phyloP scores from a whole-genome alignment of 2,797 vertebrate species.

The Oreonectes daqikongensis region DNA sequence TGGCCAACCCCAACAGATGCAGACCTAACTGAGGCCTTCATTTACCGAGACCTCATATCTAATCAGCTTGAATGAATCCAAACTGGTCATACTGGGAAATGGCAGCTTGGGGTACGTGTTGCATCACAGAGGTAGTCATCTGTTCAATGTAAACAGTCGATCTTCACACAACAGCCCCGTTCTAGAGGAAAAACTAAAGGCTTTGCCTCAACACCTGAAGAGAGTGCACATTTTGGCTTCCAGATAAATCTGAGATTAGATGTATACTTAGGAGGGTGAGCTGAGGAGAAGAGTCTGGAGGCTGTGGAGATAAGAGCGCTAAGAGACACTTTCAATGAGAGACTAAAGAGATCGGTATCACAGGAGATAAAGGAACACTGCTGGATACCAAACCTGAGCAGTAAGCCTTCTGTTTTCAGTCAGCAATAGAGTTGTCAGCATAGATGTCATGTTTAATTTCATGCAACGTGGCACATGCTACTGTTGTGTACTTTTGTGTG shows the following conservation, averaged over 20 bases:
- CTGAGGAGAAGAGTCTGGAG: conserved; percentile 44
- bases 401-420: conserved; percentile 17
- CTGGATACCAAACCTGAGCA: conserved; percentile 12
- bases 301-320: conserved; percentile 45
- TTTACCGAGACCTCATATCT: conserved; percentile 28
- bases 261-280: conserved; percentile 46
- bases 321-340: conserved; percentile 47
- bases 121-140: neutral
- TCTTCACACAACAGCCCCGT: conserved; percentile 6
- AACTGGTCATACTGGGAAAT: conserved; percentile 47
- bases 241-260: conserved; percentile 51
- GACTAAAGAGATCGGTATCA: conserved; percentile 42
- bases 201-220: conserved; percentile 46
- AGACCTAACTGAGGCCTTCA: conserved; percentile 40
- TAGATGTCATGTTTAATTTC: neutral
- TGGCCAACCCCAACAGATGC: conserved; percentile 17
- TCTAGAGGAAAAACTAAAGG: conserved; percentile 25
- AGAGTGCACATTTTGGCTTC: conserved; percentile 45
- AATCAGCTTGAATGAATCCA: conserved; percentile 48
- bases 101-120: conserved; percentile 37
- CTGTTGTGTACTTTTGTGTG: too few relatives aligned
- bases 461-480: neutral
- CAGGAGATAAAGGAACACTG: conserved; percentile 22
- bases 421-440: neutral
- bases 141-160: conserved; percentile 17